Conservation (phyloP, 2,888 invertebrate genomes). For the Lysandra coridon region DNA sequence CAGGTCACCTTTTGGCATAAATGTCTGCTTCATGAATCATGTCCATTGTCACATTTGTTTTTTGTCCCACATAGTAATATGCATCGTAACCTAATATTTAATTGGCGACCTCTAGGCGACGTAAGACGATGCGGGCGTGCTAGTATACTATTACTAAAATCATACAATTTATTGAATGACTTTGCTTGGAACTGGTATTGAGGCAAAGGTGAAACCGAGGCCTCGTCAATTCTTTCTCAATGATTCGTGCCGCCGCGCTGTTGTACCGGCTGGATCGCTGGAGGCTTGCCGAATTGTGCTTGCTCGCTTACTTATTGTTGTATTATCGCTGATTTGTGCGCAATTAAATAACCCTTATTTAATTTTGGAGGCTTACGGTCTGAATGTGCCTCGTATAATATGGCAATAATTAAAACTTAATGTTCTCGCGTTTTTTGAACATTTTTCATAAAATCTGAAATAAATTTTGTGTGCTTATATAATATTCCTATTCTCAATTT, state of each 20-base stretch:
- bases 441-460: not conserved
- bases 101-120: not conserved
- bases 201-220: conserved; percentile 67
- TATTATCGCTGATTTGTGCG: not conserved
- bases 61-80: not conserved
- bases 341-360: not conserved
- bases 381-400: not conserved
- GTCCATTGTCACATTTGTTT: not conserved
- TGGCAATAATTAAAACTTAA: not conserved
- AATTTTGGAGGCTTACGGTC: not conserved
- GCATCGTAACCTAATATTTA: conserved; percentile 8
- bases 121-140: conserved; percentile 14
- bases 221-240: conserved; percentile 62
- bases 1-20: not conserved
- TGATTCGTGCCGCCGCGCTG: conserved; percentile 70
- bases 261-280: conserved; percentile 34
- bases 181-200: conserved; percentile 48
- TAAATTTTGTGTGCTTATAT: too few species aligned
- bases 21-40: not conserved
- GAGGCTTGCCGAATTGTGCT: not conserved
- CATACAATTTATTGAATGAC: conserved; percentile 27
- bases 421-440: not conserved
- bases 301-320: not conserved
- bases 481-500: too few species aligned
- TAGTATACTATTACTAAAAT: not conserved